Evolutionary conservation across 2,113 vertebrate genomes (phyloP), one percentile per base, ranked within the genome.

Genomic region (Caranx ignobilis): DNA sequence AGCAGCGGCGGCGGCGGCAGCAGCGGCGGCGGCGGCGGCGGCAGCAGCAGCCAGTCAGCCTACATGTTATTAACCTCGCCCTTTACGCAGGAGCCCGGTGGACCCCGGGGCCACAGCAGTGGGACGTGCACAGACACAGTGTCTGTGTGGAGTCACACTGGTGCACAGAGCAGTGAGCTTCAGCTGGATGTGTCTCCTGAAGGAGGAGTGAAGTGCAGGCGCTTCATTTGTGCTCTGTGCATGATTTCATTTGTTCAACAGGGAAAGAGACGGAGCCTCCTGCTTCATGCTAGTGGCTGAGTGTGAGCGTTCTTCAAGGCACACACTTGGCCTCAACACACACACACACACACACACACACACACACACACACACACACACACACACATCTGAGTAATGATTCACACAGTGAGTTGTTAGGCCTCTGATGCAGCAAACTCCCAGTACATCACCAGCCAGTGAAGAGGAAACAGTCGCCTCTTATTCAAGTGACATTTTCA

Each of bases 31-130:
- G n/a, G n/a, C n/a, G n/a, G 3, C 57, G 72, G 48, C 56, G 67
- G 3, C 59, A 75, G 48, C 56, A 71, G 37, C 18, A 11, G 60
- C 34, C 69, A 66, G 71, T 69, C 21, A 47, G 5, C 68, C 77
- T 57, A 79, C 81, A 77, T 13, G 65, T 80, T 77, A 74, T 81
- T 89, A 88, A 92, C 82, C 81, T 77, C 62, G 15, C 34, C 32
- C 26, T 75, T 65, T 52, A 32, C 3, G 15, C 60, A 63, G 62
- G 71, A 74, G 75, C 74, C 31, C 26, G 13, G 43, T 52, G 11
- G 11, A 76, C 87, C 80, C 80, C 52, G 37, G 63, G 15, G 57
- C 69, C 57, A 67, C 56, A 61, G 54, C 21, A 37, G 80, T 81
- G 56, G 76, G 86, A 75, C 71, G 69, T 34, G 26, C 66, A 77